Conservation (phyloP, 2,113 vertebrate genomes). For the Panthera leo region DNA sequence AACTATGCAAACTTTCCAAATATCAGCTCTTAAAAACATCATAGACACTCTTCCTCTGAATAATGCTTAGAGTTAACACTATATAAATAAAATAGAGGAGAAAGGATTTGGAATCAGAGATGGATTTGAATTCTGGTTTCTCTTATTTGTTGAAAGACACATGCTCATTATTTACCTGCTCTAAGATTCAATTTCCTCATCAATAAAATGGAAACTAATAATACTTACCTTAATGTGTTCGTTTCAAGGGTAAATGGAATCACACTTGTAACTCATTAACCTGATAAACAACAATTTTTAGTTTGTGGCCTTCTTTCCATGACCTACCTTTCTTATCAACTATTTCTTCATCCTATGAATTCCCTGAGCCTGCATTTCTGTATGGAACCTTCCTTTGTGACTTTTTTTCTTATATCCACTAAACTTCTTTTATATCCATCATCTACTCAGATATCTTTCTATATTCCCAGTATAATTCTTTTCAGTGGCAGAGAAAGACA, state of each 20-base stretch:
- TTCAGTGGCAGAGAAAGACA: background rate
- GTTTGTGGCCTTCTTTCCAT: background rate
- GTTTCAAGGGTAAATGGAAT: background rate
- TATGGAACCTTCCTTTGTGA: background rate
- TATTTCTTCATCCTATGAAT: background rate
- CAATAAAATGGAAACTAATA: background rate
- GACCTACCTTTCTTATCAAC: background rate
- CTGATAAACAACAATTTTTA: background rate
- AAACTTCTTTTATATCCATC: background rate
- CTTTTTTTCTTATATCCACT: background rate
- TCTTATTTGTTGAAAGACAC: background rate
- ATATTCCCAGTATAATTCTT: background rate
- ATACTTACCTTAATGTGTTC: background rate
- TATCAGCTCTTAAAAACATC: background rate
- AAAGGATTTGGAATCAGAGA: background rate
- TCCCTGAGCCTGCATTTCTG: background rate
- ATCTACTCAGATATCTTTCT: background rate
- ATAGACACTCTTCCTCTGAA: background rate
- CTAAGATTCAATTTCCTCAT: background rate
- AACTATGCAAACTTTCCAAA: background rate
- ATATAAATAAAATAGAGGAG: background rate
- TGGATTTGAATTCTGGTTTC: background rate
- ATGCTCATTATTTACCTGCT: background rate
- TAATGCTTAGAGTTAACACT: background rate
- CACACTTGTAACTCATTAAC: background rate